Evolutionary conservation across 2,113 vertebrate genomes (phyloP).

Genomic region (Lipotes vexillifer): DNA sequence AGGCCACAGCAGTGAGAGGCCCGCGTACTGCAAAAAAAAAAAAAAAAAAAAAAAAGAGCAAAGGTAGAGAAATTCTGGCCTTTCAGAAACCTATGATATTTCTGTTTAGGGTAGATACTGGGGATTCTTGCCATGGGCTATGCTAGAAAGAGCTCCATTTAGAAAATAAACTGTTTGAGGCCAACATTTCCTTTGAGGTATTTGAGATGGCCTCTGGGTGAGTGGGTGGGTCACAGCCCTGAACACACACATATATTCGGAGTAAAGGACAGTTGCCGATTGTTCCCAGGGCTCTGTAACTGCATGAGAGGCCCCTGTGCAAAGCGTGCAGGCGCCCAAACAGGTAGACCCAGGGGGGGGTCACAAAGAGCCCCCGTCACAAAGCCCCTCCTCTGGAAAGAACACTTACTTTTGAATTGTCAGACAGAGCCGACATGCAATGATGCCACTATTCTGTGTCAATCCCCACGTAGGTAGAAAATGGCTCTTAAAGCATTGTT

Average conservation of each 20-base stretch:
- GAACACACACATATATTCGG: neutral
- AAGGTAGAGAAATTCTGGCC: neutral
- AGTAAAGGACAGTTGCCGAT: neutral
- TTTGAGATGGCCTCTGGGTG: neutral
- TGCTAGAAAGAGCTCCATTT: neutral
- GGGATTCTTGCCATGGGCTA: neutral
- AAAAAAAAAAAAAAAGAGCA: neutral
- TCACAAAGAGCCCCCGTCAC: neutral
- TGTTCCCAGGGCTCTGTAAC: neutral
- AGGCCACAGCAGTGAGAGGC: too few relatives aligned
- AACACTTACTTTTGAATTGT: neutral
- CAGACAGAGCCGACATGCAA: neutral
- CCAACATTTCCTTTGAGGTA: neutral
- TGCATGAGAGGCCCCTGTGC: fast-evolving
- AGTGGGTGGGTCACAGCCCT: neutral
- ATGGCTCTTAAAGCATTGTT: neutral
- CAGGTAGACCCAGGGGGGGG: neutral
- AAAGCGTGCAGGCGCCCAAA: neutral
- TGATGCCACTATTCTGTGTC: neutral
- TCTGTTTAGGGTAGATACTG: neutral
- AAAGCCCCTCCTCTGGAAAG: neutral
- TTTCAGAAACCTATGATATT: neutral
- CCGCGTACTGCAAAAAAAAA: too few relatives aligned
- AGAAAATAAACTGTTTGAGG: neutral
- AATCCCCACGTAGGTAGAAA: neutral